Conservation (phyloP, 2,888 invertebrate species). For the Sarcophaga variegata region DNA sequence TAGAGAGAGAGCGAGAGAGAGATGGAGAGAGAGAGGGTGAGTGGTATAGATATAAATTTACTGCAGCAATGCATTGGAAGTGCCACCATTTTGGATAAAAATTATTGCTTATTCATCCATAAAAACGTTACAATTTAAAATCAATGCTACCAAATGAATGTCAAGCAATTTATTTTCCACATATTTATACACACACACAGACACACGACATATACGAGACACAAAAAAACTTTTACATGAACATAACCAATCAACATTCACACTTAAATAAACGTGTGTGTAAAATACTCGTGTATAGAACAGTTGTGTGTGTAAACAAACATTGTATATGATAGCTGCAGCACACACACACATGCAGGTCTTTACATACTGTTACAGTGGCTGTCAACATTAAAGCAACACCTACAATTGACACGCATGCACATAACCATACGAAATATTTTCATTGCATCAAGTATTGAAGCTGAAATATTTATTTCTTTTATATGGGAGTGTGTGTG, state of each 20-base stretch:
- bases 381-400: conserved; percentile 50
- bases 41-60: neutral
- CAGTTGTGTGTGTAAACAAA: neutral
- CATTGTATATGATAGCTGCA: neutral
- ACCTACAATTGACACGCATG: conserved; percentile 10
- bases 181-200: conserved; percentile 51
- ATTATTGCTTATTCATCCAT: conserved; percentile 68
- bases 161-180: conserved; percentile 69
- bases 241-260: neutral
- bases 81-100: conserved; percentile 64
- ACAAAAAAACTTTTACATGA: neutral
- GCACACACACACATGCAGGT: neutral
- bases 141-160: conserved; percentile 72
- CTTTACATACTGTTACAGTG: conserved; percentile 23
- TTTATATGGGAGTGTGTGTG: neutral
- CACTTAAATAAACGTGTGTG: neutral
- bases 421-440: neutral
- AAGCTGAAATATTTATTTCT: conserved; percentile 45
- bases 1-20: no score
- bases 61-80: conserved; percentile 29
- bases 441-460: conserved; percentile 47
- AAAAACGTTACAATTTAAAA: conserved; percentile 72
- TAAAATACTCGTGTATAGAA: neutral
- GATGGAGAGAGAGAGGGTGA: neutral
- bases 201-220: conserved; percentile 5